Percentiles rank a stretch among this genome's conserved stretches.
These are phyloP conservation scores for Diplazon laetatorius DNA, from an alignment of 2,888 invertebrate species.

Conservation along the genomic window DNA sequence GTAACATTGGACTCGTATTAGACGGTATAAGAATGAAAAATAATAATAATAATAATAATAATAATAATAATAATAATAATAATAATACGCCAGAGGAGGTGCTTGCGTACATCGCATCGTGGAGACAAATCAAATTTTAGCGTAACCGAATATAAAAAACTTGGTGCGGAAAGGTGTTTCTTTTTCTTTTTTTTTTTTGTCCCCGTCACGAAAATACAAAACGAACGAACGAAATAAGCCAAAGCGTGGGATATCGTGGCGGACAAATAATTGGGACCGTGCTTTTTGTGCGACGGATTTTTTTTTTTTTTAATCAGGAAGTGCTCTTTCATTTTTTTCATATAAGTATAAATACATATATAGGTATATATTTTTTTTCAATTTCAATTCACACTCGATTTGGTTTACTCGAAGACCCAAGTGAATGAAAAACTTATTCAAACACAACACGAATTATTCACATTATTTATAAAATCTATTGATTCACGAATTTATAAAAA, in stretches of 20 bases:
- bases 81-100: slow-evolving; percentile 18
- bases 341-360: too few species aligned
- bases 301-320: slow-evolving; percentile 51
- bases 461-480: not conserved
- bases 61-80: too few species aligned
- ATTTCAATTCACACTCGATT: slow-evolving; percentile 49
- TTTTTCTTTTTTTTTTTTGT: too few species aligned
- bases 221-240: slow-evolving; percentile 65
- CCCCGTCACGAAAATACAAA: slow-evolving; percentile 46
- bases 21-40: slow-evolving; percentile 18
- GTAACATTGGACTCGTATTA: slow-evolving; percentile 14
- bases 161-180: slow-evolving; percentile 36
- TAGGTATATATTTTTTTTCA: too few species aligned
- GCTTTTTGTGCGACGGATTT: slow-evolving; percentile 70
- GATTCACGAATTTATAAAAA: not conserved
- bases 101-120: slow-evolving; percentile 42
- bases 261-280: slow-evolving; percentile 65
- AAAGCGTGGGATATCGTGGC: slow-evolving; percentile 70
- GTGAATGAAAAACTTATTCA: too few species aligned
- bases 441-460: too few species aligned
- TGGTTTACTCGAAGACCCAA: slow-evolving; percentile 44
- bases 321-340: slow-evolving; percentile 24
- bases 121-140: slow-evolving; percentile 24
- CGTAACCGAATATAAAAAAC: slow-evolving; percentile 40
- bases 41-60: not conserved